Percentiles rank a stretch among this genome's conserved stretches.
These are phyloP conservation scores for Muschampia plurimacula DNA, from an alignment of 2,888 invertebrate species.

Conservation along the genomic window DNA sequence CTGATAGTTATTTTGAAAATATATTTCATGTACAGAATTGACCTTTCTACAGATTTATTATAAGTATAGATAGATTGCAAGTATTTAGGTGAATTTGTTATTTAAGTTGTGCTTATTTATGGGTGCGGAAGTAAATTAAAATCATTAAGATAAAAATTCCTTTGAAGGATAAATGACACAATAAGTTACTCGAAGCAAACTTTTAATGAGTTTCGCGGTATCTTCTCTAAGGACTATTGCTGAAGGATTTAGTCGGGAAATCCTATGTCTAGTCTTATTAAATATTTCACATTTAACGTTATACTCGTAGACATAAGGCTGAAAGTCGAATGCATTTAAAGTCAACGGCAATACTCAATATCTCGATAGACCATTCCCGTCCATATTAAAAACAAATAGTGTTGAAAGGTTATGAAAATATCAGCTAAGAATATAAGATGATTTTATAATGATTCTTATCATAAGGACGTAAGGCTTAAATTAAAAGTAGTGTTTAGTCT, in stretches of 20 bases:
- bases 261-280: not conserved
- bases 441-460: not conserved
- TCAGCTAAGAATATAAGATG: not conserved
- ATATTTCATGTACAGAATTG: too few relatives aligned
- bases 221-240: not conserved
- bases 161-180: not conserved
- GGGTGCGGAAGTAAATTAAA: not conserved
- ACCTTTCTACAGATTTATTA: too few relatives aligned
- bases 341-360: not conserved
- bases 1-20: too few relatives aligned
- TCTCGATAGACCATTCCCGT: slow-evolving; percentile 3
- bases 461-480: not conserved
- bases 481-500: not conserved
- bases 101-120: not conserved
- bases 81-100: too few relatives aligned
- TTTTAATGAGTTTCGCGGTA: slow-evolving; percentile 7
- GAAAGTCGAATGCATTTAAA: not conserved
- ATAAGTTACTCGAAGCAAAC: slow-evolving; percentile 1
- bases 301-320: not conserved
- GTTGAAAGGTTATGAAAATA: not conserved
- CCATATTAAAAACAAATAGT: not conserved
- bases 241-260: not conserved
- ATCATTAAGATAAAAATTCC: not conserved
- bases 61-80: too few relatives aligned
- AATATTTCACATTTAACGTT: not conserved